Conservation (phyloP, 2,888 invertebrate genomes). For the Macrosoma leucophasiata region DNA sequence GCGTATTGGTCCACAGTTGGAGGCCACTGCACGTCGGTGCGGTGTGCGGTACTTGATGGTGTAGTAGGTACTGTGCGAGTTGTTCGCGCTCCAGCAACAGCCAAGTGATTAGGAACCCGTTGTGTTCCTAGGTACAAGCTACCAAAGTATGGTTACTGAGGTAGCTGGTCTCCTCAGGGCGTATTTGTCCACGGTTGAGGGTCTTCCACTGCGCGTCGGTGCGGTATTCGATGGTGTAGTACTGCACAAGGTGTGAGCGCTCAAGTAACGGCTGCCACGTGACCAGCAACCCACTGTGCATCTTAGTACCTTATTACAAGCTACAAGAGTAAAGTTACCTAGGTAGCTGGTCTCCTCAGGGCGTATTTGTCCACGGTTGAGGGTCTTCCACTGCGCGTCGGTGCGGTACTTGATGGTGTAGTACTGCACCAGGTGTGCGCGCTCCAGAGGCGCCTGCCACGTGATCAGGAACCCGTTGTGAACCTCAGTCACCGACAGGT, state of each 20-base stretch:
- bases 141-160: conserved; percentile 83
- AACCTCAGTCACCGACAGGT: conserved; percentile 92
- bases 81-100: conserved; percentile 87
- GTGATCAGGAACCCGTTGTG: conserved; percentile 93
- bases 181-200: conserved; percentile 89
- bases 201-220: conserved; percentile 93
- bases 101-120: conserved; percentile 93
- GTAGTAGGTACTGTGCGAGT: conserved; percentile 90
- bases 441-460: conserved; percentile 91
- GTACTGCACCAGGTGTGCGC: conserved; percentile 87
- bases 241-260: conserved; percentile 86
- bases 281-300: conserved; percentile 92
- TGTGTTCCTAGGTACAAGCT: too few relatives aligned
- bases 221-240: conserved; percentile 93
- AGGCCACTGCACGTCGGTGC: conserved; percentile 90
- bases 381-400: conserved; percentile 91
- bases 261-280: conserved; percentile 92
- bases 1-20: conserved; percentile 90
- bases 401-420: conserved; percentile 95
- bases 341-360: conserved; percentile 93
- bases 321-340: too few relatives aligned
- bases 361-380: conserved; percentile 91
- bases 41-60: conserved; percentile 94
- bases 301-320: too few relatives aligned
- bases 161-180: conserved; percentile 93